Conservation (phyloP, 2,797 vertebrate species). For the Heterohyrax brucei region DNA sequence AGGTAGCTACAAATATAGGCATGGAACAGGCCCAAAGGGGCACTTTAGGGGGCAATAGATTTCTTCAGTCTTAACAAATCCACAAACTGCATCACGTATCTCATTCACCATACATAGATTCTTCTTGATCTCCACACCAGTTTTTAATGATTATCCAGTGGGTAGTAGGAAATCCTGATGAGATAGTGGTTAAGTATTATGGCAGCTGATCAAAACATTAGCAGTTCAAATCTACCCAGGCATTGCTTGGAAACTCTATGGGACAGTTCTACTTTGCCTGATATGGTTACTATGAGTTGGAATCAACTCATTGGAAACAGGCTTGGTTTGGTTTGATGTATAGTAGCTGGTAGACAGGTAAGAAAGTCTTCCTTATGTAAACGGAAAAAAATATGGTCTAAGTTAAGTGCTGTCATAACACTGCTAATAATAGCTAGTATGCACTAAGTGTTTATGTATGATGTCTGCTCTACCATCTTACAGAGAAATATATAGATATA, state of each 20-base stretch:
- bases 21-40: no score
- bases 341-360: background rate
- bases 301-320: no score
- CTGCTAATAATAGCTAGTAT: background rate
- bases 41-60: background rate
- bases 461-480: background rate
- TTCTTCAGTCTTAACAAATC: background rate
- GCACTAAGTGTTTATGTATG: background rate
- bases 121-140: background rate
- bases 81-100: background rate
- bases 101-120: background rate
- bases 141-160: constrained; percentile 13
- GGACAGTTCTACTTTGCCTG: no score
- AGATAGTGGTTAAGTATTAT: no score
- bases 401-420: background rate
- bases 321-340: no score
- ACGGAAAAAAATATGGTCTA: background rate
- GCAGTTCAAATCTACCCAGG: no score
- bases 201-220: no score
- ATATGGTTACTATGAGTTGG: no score
- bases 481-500: background rate
- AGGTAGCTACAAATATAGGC: background rate
- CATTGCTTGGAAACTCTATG: no score
- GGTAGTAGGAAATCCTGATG: background rate
- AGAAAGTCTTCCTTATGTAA: background rate